Conservation (phyloP, 2,113 vertebrate species). For the Muntiacus muntjak region DNA sequence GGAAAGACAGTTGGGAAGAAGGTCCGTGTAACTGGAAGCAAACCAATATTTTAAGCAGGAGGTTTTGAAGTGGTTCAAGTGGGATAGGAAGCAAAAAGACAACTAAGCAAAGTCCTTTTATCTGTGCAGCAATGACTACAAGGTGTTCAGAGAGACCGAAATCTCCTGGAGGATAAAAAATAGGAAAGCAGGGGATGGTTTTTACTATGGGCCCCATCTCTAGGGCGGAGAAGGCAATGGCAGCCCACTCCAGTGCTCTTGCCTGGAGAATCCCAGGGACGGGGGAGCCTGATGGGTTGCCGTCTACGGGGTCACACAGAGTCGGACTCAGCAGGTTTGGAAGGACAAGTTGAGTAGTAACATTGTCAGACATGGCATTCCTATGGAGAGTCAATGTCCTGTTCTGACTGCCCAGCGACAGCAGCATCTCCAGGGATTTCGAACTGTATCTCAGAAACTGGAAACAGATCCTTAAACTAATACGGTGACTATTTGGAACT, state of each 20-base stretch:
- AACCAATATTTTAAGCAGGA: slow-evolving; percentile 49
- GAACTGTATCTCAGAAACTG: neutral
- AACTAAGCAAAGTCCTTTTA: neutral
- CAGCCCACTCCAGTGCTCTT: too few relatives aligned
- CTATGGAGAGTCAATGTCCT: too few relatives aligned
- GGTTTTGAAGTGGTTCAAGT: neutral
- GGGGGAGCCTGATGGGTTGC: too few relatives aligned
- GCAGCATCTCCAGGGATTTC: neutral
- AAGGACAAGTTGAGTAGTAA: too few relatives aligned
- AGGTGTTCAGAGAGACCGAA: neutral
- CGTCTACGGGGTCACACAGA: too few relatives aligned
- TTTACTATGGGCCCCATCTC: too few relatives aligned
- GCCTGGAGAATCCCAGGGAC: too few relatives aligned
- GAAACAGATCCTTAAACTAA: neutral
- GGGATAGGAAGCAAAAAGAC: neutral
- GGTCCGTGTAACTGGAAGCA: slow-evolving; percentile 51
- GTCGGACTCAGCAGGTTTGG: too few relatives aligned
- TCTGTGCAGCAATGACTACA: neutral
- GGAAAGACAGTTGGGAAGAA: slow-evolving; percentile 48
- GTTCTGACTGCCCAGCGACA: too few relatives aligned
- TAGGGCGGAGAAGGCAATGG: neutral
- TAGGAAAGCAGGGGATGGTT: neutral
- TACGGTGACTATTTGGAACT: neutral
- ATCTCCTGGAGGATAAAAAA: neutral
- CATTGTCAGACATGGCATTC: too few relatives aligned